phyloP scores from a whole-genome alignment of 2,113 vertebrate species.

The Chrysemys picta region DNA sequence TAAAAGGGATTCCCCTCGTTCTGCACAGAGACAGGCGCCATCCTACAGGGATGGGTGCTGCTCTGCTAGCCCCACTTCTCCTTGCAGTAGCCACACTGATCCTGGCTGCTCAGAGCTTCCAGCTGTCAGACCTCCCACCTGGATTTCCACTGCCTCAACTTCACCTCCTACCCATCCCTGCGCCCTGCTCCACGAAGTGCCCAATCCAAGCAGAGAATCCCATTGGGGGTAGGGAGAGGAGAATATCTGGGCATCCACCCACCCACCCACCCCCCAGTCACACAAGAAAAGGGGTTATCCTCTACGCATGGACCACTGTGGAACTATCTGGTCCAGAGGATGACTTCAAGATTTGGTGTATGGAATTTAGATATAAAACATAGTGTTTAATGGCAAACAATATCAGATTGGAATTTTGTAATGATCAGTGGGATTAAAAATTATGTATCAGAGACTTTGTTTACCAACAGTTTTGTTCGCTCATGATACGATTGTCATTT shows the following conservation, averaged over 20 bases:
- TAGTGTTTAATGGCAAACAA: not conserved
- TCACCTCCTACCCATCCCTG: not conserved
- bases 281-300: not conserved
- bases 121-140: not conserved
- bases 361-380: accelerated
- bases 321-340: not conserved
- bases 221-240: not conserved
- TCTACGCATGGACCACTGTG: accelerated
- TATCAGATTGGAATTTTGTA: not conserved
- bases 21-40: not conserved
- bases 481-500: not conserved
- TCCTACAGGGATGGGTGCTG: not conserved
- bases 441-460: accelerated
- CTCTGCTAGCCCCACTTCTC: not conserved
- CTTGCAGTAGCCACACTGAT: not conserved
- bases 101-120: not conserved
- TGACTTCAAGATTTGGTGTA: accelerated
- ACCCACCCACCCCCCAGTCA: not conserved
- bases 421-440: not conserved
- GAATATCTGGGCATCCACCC: not conserved
- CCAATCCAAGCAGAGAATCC: not conserved
- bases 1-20: not conserved
- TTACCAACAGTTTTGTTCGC: not conserved
- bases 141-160: not conserved
- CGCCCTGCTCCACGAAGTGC: not conserved